phyloP scores from a whole-genome alignment of 2,113 vertebrate species.

The Myocastor coypus region DNA sequence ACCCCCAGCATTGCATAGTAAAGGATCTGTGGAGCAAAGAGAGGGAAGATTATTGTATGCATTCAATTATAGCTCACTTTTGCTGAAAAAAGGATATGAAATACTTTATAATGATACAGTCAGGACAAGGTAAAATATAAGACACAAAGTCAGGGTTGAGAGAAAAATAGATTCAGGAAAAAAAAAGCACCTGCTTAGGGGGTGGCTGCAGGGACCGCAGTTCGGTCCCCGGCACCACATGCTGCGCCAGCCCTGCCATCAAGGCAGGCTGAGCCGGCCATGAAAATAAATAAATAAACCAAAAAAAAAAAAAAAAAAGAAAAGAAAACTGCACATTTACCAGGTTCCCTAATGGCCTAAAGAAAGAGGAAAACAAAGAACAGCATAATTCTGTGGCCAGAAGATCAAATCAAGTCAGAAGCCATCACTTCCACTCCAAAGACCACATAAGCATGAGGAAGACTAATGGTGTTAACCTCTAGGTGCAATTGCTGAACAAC shows the following conservation, averaged over 20 bases:
- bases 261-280: too few species aligned
- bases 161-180: conserved; percentile 4
- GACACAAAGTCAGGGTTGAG: not conserved
- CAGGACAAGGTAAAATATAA: conserved; percentile 26
- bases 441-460: conserved; percentile 38
- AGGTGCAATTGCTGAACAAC: not conserved
- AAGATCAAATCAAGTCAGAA: conserved; percentile 45
- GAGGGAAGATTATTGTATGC: not conserved
- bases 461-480: not conserved
- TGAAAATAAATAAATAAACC: too few species aligned
- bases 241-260: too few species aligned
- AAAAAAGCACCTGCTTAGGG: too few species aligned
- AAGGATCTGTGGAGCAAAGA: conserved; percentile 88
- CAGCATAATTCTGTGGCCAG: not conserved
- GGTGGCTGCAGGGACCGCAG: too few species aligned
- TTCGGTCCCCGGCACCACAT: too few species aligned
- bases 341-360: conserved; percentile 32
- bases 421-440: conserved; percentile 34
- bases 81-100: not conserved
- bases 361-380: conserved; percentile 56
- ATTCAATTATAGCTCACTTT: not conserved
- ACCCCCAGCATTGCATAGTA: conserved; percentile 95
- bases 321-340: conserved; percentile 21
- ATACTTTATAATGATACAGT: conserved; percentile 4
- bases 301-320: conserved; percentile 40